phyloP scores from a whole-genome alignment of 2,797 vertebrate genomes.

The Phylloscopus collybita region DNA sequence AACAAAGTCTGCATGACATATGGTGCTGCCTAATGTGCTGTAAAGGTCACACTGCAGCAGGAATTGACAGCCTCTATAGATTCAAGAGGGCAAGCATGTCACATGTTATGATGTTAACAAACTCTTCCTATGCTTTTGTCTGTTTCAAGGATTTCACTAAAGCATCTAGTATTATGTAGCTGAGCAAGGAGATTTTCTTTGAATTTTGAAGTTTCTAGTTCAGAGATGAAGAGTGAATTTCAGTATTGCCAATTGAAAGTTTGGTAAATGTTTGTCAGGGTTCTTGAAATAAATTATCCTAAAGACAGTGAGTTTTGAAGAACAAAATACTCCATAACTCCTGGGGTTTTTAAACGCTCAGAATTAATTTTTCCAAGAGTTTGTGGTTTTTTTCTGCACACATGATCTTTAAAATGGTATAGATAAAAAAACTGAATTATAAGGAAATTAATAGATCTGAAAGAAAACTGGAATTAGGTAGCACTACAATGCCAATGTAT shows the following conservation, averaged over 20 bases:
- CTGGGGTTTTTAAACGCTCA: neutral
- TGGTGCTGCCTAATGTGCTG: constrained; percentile 27
- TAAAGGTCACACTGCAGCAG: constrained; percentile 38
- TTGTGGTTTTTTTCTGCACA: neutral
- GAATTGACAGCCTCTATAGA: constrained; percentile 8
- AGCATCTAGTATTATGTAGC: neutral
- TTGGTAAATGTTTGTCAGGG: neutral
- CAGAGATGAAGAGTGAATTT: neutral
- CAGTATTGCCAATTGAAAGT: neutral
- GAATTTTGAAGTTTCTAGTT: neutral
- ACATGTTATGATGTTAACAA: neutral
- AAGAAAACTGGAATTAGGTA: neutral
- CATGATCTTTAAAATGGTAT: neutral
- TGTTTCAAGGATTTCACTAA: neutral
- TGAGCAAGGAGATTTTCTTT: neutral
- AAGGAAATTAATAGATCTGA: neutral
- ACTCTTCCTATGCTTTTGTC: neutral
- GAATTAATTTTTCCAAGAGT: neutral
- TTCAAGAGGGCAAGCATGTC: constrained; percentile 23
- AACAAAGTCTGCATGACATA: constrained; percentile 17
- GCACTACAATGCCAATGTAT: neutral
- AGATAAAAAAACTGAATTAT: neutral
- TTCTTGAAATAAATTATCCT: neutral
- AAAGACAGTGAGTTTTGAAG: neutral
- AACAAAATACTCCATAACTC: neutral